phyloP scores from a whole-genome alignment of 2,888 invertebrate genomes.

The Parnassius smintheus region DNA sequence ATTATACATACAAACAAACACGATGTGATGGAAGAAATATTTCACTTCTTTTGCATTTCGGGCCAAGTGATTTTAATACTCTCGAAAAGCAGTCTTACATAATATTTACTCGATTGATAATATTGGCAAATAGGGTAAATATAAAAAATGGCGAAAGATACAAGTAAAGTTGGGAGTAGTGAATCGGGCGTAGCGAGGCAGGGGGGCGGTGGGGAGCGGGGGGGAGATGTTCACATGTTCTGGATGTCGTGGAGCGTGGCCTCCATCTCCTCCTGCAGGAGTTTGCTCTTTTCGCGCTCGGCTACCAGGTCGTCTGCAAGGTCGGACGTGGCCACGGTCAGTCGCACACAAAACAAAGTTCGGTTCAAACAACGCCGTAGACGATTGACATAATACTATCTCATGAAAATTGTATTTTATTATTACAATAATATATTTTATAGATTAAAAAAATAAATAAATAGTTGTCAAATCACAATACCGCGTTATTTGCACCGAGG shows the following conservation, averaged over 20 bases:
- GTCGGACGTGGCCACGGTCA: constrained; percentile 71
- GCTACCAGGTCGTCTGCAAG: constrained; percentile 96
- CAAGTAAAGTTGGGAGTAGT: constrained; percentile 36
- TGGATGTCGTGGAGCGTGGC: constrained; percentile 99
- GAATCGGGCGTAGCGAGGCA: constrained; percentile 35
- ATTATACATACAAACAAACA: constrained; percentile 19
- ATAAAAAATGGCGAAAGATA: constrained; percentile 29
- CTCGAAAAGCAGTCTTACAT: too few species aligned
- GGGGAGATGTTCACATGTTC: constrained; percentile 91
- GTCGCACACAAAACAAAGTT: constrained; percentile 65
- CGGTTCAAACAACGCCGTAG: constrained; percentile 33
- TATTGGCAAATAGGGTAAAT: constrained; percentile 1
- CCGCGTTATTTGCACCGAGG: constrained; percentile 45
- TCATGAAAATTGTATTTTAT: too few species aligned
- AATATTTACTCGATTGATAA: too few species aligned
- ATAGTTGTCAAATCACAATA: constrained; percentile 11
- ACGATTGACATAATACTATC: neutral
- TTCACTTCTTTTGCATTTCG: constrained; percentile 18
- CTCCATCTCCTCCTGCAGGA: constrained; percentile 99
- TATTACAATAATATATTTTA: too few species aligned
- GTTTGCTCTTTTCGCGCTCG: constrained; percentile 97
- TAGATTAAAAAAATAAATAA: neutral
- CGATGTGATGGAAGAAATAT: neutral
- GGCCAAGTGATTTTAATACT: constrained; percentile 27
- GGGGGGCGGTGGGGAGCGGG: constrained; percentile 41